phyloP scores from a whole-genome alignment of 2,888 invertebrate species.

The Callosobruchus maculatus region DNA sequence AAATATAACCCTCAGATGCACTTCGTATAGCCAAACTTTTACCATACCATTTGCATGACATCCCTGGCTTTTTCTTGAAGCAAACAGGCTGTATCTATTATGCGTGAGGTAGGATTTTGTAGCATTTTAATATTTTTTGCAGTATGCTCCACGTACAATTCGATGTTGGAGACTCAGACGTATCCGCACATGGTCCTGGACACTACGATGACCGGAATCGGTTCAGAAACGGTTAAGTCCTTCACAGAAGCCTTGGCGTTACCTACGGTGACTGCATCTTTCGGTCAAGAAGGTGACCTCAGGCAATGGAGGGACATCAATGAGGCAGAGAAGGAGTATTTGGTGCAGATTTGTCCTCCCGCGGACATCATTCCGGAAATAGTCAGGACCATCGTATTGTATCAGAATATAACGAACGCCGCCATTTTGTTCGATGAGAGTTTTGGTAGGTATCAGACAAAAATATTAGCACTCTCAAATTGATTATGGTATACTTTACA shows the following conservation, averaged over 20 bases:
- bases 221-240: conserved; percentile 82
- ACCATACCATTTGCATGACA: too few species aligned
- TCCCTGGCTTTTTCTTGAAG: too few species aligned
- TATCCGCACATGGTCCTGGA: conserved; percentile 79
- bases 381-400: conserved; percentile 73
- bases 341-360: conserved; percentile 82
- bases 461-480: too few species aligned
- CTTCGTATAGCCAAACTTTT: too few species aligned
- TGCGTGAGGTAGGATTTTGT: too few species aligned
- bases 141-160: conserved; percentile 73
- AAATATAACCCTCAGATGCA: too few species aligned
- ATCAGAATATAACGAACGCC: conserved; percentile 86
- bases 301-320: conserved; percentile 77
- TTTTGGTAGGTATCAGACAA: conserved; percentile 59
- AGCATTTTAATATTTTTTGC: conserved; percentile 26
- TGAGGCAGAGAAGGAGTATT: conserved; percentile 66
- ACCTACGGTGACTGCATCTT: conserved; percentile 82
- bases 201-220: conserved; percentile 74
- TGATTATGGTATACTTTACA: too few species aligned
- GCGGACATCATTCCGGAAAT: conserved; percentile 81
- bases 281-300: conserved; percentile 80
- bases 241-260: conserved; percentile 75
- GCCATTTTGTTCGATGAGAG: conserved; percentile 87
- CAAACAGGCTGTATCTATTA: too few species aligned
- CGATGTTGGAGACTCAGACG: conserved; percentile 60